Conservation (phyloP, 2,113 vertebrate genomes). For the Sebastes schlegelii region DNA sequence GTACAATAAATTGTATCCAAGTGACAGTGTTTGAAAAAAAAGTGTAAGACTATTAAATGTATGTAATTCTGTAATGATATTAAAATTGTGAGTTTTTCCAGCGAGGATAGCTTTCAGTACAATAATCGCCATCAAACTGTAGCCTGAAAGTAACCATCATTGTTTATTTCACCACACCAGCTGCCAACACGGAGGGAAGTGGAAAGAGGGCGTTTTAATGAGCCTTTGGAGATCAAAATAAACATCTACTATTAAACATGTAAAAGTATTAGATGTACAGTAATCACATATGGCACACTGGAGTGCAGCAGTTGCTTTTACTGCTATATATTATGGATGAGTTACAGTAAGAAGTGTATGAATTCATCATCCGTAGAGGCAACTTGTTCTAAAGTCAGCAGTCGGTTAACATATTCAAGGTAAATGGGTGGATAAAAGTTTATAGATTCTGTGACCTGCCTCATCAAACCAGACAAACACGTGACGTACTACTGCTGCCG, state of each 20-base stretch:
- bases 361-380: background rate
- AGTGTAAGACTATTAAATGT: background rate
- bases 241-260: background rate
- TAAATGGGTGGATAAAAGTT: background rate
- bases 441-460: background rate
- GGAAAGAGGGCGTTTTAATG: constrained; percentile 20
- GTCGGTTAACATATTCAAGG: background rate
- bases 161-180: constrained; percentile 8
- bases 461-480: constrained; percentile 10
- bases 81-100: background rate
- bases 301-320: background rate
- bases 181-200: background rate
- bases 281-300: background rate
- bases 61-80: background rate
- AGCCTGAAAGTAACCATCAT: background rate
- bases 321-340: background rate
- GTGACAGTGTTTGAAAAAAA: background rate
- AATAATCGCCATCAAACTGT: background rate
- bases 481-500: too few relatives aligned
- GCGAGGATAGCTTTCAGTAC: background rate
- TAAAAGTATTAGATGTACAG: background rate
- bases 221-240: constrained; percentile 2
- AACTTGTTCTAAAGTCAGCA: background rate
- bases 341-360: background rate
- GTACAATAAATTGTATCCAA: background rate